Evolutionary conservation across 2,797 vertebrate genomes (phyloP), one percentile per base, ranked within the genome.

Genomic region (Danio albolineatus): DNA sequence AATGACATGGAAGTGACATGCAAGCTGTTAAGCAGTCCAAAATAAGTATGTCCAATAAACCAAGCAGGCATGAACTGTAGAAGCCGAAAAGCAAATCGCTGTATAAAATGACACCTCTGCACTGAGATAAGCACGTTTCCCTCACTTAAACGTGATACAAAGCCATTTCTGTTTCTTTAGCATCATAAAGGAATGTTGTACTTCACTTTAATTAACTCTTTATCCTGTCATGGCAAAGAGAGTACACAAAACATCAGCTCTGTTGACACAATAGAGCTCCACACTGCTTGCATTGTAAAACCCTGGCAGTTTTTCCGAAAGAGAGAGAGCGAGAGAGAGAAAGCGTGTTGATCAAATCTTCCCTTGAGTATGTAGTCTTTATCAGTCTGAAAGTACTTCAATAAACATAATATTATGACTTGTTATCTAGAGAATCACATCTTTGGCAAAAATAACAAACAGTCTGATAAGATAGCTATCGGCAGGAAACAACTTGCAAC

Each of bases 401-500:
- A 89, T 91, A 92, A 93, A 93, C 92, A 92, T 78, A 85, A 85
- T 90, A 93, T 93, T 92, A 92, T 80, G 84, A 89, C 81, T 65
- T 84, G 85, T 87, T 90, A 87, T 90, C 87, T 86, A 85, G 84
- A 81, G 84, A 90, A 89, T 89, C 84, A 80, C 87, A 88, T 88
- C 88, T 79, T 76, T 88, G 87, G 87, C 87, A 91, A 89, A 87
- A 91, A 91, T 90, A 92, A 93, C 91, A 92, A 90, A 90, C 76
- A 84, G 90, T 90, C 88, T 87, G 93, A 93, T 92, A 85, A 93
- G 94, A 95, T 92, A 71, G 76, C 78, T 84, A 93, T 94, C 91
- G 86, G 44, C 76, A 77, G 88, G 89, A 90, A 89, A 77, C 56
- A 82, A 74, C 86, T 86, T 84, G 78, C 88, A 86, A 88, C 89